Evolutionary conservation across 2,888 invertebrate genomes (phyloP).

Genomic region (Lagria hirta): DNA sequence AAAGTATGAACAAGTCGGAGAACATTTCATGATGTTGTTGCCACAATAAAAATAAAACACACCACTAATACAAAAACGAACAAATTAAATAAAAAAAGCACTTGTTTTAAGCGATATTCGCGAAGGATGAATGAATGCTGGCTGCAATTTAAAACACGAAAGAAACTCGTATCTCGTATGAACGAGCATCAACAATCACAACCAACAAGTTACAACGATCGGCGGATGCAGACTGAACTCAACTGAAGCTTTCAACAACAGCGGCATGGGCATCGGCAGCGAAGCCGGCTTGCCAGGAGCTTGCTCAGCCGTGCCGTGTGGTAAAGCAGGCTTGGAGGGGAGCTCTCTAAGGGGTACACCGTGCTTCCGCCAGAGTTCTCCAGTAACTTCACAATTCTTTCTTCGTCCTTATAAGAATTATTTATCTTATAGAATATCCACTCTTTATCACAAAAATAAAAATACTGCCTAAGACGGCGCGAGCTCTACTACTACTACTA

Average conservation of each 20-base stretch:
- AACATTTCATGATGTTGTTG: constrained; percentile 45
- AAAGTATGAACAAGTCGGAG: constrained; percentile 32
- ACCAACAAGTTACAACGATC: constrained; percentile 13
- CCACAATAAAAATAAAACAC: constrained; percentile 35
- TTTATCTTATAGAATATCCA: no score
- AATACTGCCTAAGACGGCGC: neutral
- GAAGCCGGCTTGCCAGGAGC: constrained; percentile 33
- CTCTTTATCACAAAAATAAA: neutral
- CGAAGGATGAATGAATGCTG: no score
- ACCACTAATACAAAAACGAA: constrained; percentile 34
- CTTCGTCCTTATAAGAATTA: constrained; percentile 1
- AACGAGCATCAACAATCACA: constrained; percentile 15
- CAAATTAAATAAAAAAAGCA: no score
- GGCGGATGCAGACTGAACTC: constrained; percentile 49
- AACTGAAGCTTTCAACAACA: constrained; percentile 35
- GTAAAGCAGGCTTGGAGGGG: constrained; percentile 51
- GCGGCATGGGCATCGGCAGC: constrained; percentile 18
- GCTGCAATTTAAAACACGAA: no score
- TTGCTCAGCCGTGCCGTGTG: constrained; percentile 45
- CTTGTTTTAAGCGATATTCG: no score
- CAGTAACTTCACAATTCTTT: constrained; percentile 28
- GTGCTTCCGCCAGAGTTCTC: constrained; percentile 47
- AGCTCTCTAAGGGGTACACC: constrained; percentile 51
- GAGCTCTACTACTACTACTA: constrained; percentile 1
- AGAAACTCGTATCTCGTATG: constrained; percentile 8